phyloP scores from a whole-genome alignment of 2,888 invertebrate genomes.

The Agrotis ipsilon region DNA sequence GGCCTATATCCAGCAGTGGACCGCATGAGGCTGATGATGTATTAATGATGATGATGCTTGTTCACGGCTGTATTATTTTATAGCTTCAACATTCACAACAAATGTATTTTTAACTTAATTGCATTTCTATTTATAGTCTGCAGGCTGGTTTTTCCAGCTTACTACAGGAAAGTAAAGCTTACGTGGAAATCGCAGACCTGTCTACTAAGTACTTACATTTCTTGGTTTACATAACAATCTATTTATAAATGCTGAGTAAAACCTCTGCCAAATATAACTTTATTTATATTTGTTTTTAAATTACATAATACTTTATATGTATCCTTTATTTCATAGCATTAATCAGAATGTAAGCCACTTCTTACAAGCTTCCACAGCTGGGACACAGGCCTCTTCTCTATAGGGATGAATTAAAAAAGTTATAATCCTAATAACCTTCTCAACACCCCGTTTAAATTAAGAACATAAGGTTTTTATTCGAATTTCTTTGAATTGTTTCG shows the following conservation, averaged over 20 bases:
- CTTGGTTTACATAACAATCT: conserved; percentile 1
- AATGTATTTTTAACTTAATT: conserved; percentile 5
- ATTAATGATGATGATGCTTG: no score
- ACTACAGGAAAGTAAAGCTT: conserved; percentile 22
- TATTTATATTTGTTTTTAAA: background rate
- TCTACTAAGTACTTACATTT: background rate
- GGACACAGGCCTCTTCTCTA: no score
- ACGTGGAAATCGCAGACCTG: conserved; percentile 9
- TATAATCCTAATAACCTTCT: no score
- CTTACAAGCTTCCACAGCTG: no score
- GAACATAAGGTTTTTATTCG: no score
- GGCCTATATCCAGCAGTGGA: no score
- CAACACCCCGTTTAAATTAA: no score
- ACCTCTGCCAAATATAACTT: background rate
- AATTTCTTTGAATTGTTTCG: no score
- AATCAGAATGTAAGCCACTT: no score
- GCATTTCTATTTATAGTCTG: conserved; percentile 10
- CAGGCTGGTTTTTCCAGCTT: conserved; percentile 30
- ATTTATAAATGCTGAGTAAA: background rate
- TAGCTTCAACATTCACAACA: conserved; percentile 3
- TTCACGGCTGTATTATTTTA: background rate
- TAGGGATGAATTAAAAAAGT: no score
- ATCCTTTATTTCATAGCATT: no score
- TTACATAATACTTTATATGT: background rate
- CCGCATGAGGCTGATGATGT: no score